Conservation (phyloP, 2,888 invertebrate genomes). For the Dromius quadrimaculatus region DNA sequence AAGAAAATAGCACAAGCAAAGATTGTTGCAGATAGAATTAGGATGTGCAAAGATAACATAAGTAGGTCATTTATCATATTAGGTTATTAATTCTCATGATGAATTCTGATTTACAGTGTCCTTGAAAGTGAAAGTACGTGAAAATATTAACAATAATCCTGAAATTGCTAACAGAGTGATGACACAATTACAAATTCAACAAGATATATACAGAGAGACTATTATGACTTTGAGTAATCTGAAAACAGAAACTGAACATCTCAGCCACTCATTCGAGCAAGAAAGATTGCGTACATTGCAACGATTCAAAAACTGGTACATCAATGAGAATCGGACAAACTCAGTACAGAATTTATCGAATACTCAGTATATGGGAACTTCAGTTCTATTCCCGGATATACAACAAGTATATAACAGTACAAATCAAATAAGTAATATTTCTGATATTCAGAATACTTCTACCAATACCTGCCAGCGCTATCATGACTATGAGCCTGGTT, state of each 20-base stretch:
- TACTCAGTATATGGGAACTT: too few relatives aligned
- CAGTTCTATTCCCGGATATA: too few relatives aligned
- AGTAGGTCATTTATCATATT: constrained; percentile 24
- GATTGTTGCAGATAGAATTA: constrained; percentile 58
- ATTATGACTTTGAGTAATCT: constrained; percentile 59
- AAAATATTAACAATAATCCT: constrained; percentile 43
- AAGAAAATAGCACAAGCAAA: constrained; percentile 60
- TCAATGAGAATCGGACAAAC: background rate
- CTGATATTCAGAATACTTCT: too few relatives aligned
- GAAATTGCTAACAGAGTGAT: constrained; percentile 57
- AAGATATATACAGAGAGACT: constrained; percentile 60
- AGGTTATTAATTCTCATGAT: too few relatives aligned
- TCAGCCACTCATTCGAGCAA: constrained; percentile 60
- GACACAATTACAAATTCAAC: constrained; percentile 56
- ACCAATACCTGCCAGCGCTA: too few relatives aligned
- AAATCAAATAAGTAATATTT: too few relatives aligned
- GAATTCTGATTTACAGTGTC: constrained; percentile 53
- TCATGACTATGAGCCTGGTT: too few relatives aligned
- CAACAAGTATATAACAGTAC: too few relatives aligned
- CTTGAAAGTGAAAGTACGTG: constrained; percentile 57
- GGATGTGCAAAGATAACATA: constrained; percentile 61
- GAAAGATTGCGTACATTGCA: constrained; percentile 57
- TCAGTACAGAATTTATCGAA: background rate
- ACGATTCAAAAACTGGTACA: constrained; percentile 34
- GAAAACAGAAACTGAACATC: constrained; percentile 61